Evolutionary conservation across 2,113 vertebrate genomes (phyloP).

Genomic region (Erythrocercus mccallii): DNA sequence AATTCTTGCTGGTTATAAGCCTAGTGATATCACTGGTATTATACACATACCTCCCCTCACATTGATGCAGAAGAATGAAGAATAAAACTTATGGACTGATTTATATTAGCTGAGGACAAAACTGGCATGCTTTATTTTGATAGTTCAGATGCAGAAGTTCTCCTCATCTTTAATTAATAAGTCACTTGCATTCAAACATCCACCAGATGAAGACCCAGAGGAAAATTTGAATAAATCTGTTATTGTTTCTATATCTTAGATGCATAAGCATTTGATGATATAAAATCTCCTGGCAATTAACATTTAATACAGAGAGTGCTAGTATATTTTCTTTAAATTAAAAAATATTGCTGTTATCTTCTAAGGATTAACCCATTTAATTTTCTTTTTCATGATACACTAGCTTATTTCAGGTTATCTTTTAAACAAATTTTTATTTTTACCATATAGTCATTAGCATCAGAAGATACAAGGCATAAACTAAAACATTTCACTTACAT

Average conservation of each 20-base stretch:
- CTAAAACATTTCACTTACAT: neutral
- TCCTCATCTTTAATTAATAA: neutral
- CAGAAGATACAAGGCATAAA: neutral
- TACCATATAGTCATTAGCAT: neutral
- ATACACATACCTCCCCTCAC: neutral
- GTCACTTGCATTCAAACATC: neutral
- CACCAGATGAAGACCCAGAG: neutral
- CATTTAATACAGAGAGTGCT: neutral
- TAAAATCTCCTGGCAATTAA: neutral
- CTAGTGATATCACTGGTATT: neutral
- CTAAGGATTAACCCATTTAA: neutral
- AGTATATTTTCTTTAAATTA: neutral
- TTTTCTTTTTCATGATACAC: neutral
- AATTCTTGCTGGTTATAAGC: neutral
- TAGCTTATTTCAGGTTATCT: neutral
- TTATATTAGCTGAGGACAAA: neutral
- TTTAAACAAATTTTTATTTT: neutral
- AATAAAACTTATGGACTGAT: neutral
- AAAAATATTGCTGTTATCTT: neutral
- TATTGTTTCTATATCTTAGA: neutral
- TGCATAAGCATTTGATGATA: neutral
- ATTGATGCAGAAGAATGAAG: neutral
- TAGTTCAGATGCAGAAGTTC: neutral
- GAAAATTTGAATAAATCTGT: neutral
- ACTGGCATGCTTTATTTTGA: neutral